A percentile compares a stretch with the other conserved stretches of the same genome.
Evolutionary conservation across 2,797 vertebrate genomes (phyloP).

Genomic region (Novumbra hubbsi): DNA sequence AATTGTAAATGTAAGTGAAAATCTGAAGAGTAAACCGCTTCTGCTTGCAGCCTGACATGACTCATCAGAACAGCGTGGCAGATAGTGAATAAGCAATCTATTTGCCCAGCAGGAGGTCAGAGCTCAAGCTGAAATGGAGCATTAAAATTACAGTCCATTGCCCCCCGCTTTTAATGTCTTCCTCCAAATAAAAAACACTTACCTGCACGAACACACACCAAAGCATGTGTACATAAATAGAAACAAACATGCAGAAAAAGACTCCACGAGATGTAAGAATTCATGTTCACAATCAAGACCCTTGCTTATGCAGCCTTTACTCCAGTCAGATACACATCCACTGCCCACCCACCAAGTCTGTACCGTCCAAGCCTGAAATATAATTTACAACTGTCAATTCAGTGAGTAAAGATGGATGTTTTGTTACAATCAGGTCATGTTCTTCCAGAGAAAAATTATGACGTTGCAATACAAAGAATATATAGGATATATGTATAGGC

Average conservation of each 20-base stretch:
- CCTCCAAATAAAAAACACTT: slow-evolving; percentile 22
- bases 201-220: slow-evolving; percentile 1
- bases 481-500: neutral
- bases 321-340: too few relatives aligned
- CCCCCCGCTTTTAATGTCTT: slow-evolving; percentile 53
- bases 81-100: slow-evolving; percentile 55
- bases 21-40: slow-evolving; percentile 9
- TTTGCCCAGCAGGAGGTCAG: slow-evolving; percentile 63
- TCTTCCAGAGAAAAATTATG: neutral
- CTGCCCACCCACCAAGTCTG: too few relatives aligned
- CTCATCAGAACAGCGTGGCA: slow-evolving; percentile 57
- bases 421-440: neutral
- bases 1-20: neutral
- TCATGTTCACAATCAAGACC: slow-evolving; percentile 54
- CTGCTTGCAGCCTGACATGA: slow-evolving; percentile 53
- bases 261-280: slow-evolving; percentile 48
- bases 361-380: neutral
- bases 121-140: slow-evolving; percentile 63
- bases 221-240: neutral
- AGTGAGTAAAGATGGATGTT: neutral
- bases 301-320: slow-evolving; percentile 24
- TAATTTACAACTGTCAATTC: neutral
- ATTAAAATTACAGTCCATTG: slow-evolving; percentile 72
- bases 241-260: slow-evolving; percentile 8
- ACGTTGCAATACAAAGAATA: neutral